These are phyloP conservation scores for Flabesymbios commensalis DNA, from an alignment of 2,888 invertebrate species.

Conservation along the genomic window DNA sequence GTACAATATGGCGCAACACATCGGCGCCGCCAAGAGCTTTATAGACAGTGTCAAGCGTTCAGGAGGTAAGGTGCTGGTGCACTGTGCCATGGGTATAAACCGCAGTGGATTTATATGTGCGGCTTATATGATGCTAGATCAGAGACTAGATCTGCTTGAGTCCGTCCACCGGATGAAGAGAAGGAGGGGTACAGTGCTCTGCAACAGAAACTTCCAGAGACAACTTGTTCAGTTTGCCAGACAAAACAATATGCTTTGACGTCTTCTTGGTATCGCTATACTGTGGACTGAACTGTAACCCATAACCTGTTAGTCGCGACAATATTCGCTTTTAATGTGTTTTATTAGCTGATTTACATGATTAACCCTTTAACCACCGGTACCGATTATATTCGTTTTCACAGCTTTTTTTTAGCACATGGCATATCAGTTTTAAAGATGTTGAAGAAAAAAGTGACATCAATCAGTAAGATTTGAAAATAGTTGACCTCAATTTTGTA, in stretches of 20 bases:
- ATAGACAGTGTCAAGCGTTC: conserved; percentile 9
- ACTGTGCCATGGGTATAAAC: conserved; percentile 18
- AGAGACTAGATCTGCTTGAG: conserved; percentile 9
- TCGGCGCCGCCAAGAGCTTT: conserved; percentile 8
- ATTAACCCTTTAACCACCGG: no score
- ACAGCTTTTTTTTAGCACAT: no score
- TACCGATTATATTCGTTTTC: no score
- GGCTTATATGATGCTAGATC: conserved; percentile 7
- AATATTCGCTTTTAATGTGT: no score
- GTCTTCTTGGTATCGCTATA: no score
- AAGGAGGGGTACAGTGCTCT: conserved; percentile 2
- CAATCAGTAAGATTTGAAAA: no score
- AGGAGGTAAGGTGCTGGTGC: conserved; percentile 15
- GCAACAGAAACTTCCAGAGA: conserved; percentile 3
- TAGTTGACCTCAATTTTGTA: no score
- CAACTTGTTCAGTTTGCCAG: conserved; percentile 10
- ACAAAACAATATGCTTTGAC: neutral
- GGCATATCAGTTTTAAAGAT: no score
- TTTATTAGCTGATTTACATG: no score
- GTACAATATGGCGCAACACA: conserved; percentile 20
- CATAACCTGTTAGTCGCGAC: no score
- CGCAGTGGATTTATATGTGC: conserved; percentile 8
- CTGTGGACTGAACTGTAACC: no score
- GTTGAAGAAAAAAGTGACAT: no score
- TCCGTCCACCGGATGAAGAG: conserved; percentile 2